A percentile compares a stretch with the other conserved stretches of the same genome.
Conservation (phyloP, 2,797 vertebrate species). For the Pygocentrus nattereri region DNA sequence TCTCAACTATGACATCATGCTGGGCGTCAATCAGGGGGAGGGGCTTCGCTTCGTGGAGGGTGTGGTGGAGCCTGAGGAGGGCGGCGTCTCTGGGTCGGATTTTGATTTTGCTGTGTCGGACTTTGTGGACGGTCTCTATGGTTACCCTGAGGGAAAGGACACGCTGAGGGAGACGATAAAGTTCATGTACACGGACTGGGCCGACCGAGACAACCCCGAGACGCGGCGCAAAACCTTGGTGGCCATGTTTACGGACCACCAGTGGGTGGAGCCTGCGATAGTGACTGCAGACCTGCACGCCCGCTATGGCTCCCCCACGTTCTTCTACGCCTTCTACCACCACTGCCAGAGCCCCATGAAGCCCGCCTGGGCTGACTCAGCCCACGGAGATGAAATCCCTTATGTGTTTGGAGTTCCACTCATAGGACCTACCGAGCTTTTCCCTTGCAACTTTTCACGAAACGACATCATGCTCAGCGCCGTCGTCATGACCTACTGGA, state of each 20-base stretch:
- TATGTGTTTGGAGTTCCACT: slow-evolving; percentile 98
- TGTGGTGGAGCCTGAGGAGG: slow-evolving; percentile 95
- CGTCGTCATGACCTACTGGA: slow-evolving; percentile 99
- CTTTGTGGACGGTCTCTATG: slow-evolving; percentile 98
- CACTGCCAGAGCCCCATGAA: slow-evolving; percentile 99
- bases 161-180: slow-evolving; percentile 98
- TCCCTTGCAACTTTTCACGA: slow-evolving; percentile 98
- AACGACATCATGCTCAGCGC: slow-evolving; percentile 99
- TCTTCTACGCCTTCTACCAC: slow-evolving; percentile 99
- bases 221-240: slow-evolving; percentile 97
- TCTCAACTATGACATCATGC: slow-evolving; percentile 99
- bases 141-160: slow-evolving; percentile 98
- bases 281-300: slow-evolving; percentile 97
- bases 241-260: slow-evolving; percentile 98
- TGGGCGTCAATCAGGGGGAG: slow-evolving; percentile 98
- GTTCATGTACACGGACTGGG: slow-evolving; percentile 99
- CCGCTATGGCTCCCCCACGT: slow-evolving; percentile 97
- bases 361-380: slow-evolving; percentile 96
- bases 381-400: slow-evolving; percentile 97
- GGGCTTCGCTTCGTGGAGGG: slow-evolving; percentile 98
- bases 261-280: slow-evolving; percentile 98
- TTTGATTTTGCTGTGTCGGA: slow-evolving; percentile 98
- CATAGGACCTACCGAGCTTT: slow-evolving; percentile 96
- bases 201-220: slow-evolving; percentile 96
- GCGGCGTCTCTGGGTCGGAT: slow-evolving; percentile 85